Percentiles rank a stretch among this genome's conserved stretches.
Conservation (phyloP, 2,113 vertebrate genomes). For the Bubo blakistoni region DNA sequence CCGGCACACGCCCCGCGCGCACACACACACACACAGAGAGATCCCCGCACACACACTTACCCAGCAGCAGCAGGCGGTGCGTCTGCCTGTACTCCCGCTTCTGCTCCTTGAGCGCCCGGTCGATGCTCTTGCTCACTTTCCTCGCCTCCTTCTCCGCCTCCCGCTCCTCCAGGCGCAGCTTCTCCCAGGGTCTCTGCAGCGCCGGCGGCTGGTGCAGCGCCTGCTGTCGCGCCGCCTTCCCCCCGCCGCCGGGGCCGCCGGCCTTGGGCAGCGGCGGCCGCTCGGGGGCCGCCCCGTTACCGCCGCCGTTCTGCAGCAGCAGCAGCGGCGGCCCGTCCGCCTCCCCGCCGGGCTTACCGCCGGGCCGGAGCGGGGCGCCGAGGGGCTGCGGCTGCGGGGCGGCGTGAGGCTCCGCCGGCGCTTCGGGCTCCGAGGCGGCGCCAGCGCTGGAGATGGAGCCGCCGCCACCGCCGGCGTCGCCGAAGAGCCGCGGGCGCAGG, state of each 20-base stretch:
- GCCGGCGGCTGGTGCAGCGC: slow-evolving; percentile 71
- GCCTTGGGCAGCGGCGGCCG: slow-evolving; percentile 61
- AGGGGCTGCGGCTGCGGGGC: slow-evolving; percentile 73
- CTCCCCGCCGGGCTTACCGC: slow-evolving; percentile 70
- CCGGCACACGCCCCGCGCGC: neutral
- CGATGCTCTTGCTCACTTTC: slow-evolving; percentile 90
- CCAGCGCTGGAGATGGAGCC: slow-evolving; percentile 77
- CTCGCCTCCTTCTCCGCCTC: slow-evolving; percentile 91
- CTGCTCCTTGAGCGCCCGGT: slow-evolving; percentile 87
- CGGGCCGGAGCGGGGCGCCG: slow-evolving; percentile 71
- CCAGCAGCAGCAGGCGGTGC: slow-evolving; percentile 90
- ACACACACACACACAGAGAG: neutral
- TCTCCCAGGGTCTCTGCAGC: slow-evolving; percentile 83
- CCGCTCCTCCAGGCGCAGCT: slow-evolving; percentile 86
- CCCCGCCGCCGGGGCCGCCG: slow-evolving; percentile 61
- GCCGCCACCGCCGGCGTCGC: slow-evolving; percentile 79
- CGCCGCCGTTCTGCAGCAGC: slow-evolving; percentile 76
- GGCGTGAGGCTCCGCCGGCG: slow-evolving; percentile 64
- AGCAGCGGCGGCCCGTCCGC: slow-evolving; percentile 70
- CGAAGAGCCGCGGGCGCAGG: slow-evolving; percentile 92
- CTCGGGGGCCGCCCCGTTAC: slow-evolving; percentile 68
- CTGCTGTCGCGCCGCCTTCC: slow-evolving; percentile 51
- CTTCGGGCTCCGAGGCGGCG: slow-evolving; percentile 76
- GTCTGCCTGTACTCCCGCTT: slow-evolving; percentile 92
- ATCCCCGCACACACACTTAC: slow-evolving; percentile 71